These are phyloP conservation scores for Thomomys bottae DNA, from an alignment of 2,113 vertebrate species.

Conservation along the genomic window DNA sequence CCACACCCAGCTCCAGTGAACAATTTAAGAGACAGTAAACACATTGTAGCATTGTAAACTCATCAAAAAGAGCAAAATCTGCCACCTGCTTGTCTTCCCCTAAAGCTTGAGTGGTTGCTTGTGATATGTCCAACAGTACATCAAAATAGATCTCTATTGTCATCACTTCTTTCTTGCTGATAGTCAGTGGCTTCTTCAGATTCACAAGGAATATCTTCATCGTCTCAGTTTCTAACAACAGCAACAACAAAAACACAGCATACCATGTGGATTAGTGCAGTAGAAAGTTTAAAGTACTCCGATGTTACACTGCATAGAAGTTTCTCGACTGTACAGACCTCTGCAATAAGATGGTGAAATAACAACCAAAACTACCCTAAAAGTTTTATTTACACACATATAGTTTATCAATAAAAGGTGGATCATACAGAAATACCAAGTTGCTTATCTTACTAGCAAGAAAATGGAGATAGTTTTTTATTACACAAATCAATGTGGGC, in stretches of 20 bases:
- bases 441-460: not conserved
- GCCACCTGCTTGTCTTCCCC: conserved; percentile 82
- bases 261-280: not conserved
- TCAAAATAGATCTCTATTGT: conserved; percentile 89
- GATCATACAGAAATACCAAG: not conserved
- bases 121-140: conserved; percentile 80
- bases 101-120: conserved; percentile 81
- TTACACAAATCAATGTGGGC: not conserved
- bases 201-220: conserved; percentile 83
- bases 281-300: not conserved
- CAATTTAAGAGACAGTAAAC: not conserved
- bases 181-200: conserved; percentile 81
- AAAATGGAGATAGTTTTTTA: not conserved
- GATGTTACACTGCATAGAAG: not conserved
- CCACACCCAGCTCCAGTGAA: no score
- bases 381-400: not conserved
- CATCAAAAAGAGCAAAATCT: not conserved
- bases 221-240: conserved; percentile 76
- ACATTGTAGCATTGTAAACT: not conserved
- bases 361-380: conserved; percentile 9
- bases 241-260: not conserved
- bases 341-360: not conserved
- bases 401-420: not conserved
- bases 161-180: conserved; percentile 82
- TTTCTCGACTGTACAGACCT: not conserved